These are phyloP conservation scores for Notechis scutatus DNA, from an alignment of 2,113 vertebrate species.

Conservation along the genomic window DNA sequence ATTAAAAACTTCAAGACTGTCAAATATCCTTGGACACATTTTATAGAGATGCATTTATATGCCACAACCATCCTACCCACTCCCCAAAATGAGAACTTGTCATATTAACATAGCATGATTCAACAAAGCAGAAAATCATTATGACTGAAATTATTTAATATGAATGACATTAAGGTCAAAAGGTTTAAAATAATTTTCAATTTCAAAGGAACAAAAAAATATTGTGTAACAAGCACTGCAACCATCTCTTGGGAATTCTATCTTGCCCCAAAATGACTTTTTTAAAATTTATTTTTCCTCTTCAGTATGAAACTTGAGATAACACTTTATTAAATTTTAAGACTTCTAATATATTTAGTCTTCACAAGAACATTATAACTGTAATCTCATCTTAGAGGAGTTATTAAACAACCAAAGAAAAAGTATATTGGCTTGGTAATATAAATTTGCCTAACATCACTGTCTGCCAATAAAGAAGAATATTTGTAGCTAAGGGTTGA, in stretches of 20 bases:
- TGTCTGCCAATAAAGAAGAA: too few relatives aligned
- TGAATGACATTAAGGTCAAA: background rate
- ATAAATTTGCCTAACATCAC: conserved; percentile 5
- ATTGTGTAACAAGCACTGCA: background rate
- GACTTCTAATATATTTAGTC: background rate
- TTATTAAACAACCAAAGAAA: conserved; percentile 22
- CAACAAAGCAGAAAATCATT: background rate
- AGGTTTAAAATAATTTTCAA: background rate
- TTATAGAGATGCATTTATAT: background rate
- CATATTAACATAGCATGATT: background rate
- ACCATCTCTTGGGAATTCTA: background rate
- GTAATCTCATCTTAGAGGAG: background rate
- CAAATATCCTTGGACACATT: background rate
- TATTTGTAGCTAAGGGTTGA: too few relatives aligned
- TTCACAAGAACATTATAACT: conserved; percentile 5
- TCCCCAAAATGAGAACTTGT: background rate
- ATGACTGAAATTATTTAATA: background rate
- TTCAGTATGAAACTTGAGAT: background rate
- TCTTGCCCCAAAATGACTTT: conserved; percentile 1
- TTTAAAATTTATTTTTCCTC: background rate
- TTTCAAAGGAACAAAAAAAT: background rate
- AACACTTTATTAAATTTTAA: background rate
- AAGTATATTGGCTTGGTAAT: background rate
- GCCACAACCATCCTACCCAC: background rate
- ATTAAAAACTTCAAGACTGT: background rate